These are phyloP conservation scores for Parnassius orleans DNA, from an alignment of 2,888 invertebrate genomes.

Conservation along the genomic window DNA sequence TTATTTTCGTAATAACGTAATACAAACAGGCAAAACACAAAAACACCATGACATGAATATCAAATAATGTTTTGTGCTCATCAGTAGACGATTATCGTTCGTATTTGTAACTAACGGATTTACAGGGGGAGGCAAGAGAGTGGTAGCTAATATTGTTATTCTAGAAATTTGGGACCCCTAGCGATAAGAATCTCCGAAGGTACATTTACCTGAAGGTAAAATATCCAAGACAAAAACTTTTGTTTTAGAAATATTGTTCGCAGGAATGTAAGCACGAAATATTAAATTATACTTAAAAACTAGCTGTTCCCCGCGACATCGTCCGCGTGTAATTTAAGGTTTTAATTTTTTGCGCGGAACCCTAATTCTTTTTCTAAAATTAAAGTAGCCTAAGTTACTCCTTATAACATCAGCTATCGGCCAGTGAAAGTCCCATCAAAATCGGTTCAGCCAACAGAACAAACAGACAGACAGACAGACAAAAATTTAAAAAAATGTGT, in stretches of 20 bases:
- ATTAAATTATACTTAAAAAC: background rate
- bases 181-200: slow-evolving; percentile 33
- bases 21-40: background rate
- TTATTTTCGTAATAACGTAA: background rate
- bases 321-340: no score
- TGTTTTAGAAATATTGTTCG: slow-evolving; percentile 7
- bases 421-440: no score
- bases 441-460: no score
- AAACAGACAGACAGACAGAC: no score
- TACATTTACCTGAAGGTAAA: slow-evolving; percentile 45
- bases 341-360: no score
- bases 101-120: slow-evolving; percentile 18
- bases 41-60: background rate
- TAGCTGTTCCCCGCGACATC: no score
- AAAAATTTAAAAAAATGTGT: no score
- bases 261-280: background rate
- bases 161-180: slow-evolving; percentile 32
- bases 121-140: slow-evolving; percentile 28
- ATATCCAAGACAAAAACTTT: slow-evolving; percentile 45
- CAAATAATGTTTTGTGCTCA: slow-evolving; percentile 11
- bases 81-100: slow-evolving; percentile 8
- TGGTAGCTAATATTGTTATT: slow-evolving; percentile 38
- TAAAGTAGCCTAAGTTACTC: no score
- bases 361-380: no score
- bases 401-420: no score